phyloP scores from a whole-genome alignment of 2,888 invertebrate species.

The Sarcophaga caerulescens region DNA sequence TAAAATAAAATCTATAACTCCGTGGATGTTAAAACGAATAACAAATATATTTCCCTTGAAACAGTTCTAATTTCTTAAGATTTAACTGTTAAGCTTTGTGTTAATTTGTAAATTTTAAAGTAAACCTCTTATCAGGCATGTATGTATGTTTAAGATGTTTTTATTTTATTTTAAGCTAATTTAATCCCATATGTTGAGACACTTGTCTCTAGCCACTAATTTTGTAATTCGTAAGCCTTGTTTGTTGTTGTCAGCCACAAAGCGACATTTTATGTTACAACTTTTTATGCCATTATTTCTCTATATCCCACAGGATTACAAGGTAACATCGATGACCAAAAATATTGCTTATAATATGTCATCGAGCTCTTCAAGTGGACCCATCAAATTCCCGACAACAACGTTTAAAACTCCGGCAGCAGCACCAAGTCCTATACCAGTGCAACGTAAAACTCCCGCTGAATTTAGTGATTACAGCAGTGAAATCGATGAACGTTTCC shows the following conservation, averaged over 20 bases:
- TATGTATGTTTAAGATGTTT: conserved; percentile 34
- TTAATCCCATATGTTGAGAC: conserved; percentile 21
- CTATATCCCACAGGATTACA: conserved; percentile 81
- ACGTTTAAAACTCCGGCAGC: conserved; percentile 73
- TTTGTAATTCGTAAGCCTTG: conserved; percentile 21
- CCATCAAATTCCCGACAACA: conserved; percentile 68
- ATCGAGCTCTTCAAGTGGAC: conserved; percentile 76
- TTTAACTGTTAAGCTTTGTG: background rate
- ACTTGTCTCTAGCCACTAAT: conserved; percentile 44
- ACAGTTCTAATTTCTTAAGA: background rate
- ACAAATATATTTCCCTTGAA: too few species aligned
- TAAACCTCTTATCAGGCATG: conserved; percentile 39
- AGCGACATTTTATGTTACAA: too few species aligned
- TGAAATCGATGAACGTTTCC: conserved; percentile 86
- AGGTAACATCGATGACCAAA: conserved; percentile 82
- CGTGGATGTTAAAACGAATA: too few species aligned
- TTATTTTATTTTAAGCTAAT: background rate
- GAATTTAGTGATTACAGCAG: conserved; percentile 88
- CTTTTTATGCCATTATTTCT: background rate
- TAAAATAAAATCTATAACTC: too few species aligned
- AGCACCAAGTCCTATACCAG: conserved; percentile 84
- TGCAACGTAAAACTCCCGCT: conserved; percentile 78
- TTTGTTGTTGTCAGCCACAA: conserved; percentile 17
- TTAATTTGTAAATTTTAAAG: background rate
- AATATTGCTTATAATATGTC: conserved; percentile 81